phyloP scores from a whole-genome alignment of 1,140 invertebrate genomes.

The Drosophila kanapiae region DNA sequence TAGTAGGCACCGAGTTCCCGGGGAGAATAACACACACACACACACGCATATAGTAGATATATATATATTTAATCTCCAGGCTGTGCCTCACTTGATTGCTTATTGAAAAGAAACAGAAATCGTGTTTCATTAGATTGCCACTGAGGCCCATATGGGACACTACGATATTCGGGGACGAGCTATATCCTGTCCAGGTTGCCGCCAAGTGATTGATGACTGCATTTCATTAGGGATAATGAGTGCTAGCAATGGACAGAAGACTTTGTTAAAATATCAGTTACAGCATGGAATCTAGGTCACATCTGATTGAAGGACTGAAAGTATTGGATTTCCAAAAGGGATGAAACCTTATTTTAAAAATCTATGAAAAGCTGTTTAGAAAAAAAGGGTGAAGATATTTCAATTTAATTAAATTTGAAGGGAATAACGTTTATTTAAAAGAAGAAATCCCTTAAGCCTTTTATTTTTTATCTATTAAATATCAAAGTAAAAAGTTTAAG shows the following conservation, averaged over 20 bases:
- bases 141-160: conserved; percentile 18
- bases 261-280: conserved; percentile 44
- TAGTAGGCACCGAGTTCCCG: neutral
- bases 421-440: too few relatives aligned
- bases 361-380: neutral
- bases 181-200: conserved; percentile 14
- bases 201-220: conserved; percentile 46
- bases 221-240: conserved; percentile 63
- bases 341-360: neutral
- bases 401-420: too few relatives aligned
- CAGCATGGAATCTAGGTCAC: conserved; percentile 9
- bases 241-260: conserved; percentile 1
- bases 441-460: neutral
- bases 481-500: neutral
- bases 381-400: neutral
- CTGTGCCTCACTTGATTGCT: conserved; percentile 50
- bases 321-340: conserved; percentile 19
- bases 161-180: conserved; percentile 3
- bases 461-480: neutral
- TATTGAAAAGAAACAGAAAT: conserved; percentile 49
- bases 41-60: neutral
- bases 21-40: neutral
- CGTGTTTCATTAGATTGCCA: conserved; percentile 36
- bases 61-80: conserved; percentile 40
- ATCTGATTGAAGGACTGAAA: conserved; percentile 9